phyloP scores from a whole-genome alignment of 2,113 vertebrate species.

The Eudyptes chrysolophus region DNA sequence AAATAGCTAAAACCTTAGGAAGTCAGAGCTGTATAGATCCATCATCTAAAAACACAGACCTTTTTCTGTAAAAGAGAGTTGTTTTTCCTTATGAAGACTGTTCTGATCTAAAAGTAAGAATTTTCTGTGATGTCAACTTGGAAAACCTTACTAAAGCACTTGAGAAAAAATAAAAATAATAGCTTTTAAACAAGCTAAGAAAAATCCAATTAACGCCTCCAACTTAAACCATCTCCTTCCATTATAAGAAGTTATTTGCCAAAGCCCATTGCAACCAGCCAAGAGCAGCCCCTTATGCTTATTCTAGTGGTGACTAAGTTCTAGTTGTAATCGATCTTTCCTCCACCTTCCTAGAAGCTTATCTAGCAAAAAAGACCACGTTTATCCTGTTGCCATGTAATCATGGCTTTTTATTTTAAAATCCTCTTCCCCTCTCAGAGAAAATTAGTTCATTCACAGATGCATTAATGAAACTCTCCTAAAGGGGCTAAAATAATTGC shows the following conservation, averaged over 20 bases:
- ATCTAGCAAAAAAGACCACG: background rate
- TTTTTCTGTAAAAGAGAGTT: background rate
- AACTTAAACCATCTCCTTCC: background rate
- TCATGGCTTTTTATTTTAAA: background rate
- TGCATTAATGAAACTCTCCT: background rate
- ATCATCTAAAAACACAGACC: background rate
- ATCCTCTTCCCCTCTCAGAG: background rate
- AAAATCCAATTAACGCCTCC: background rate
- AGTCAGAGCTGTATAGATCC: background rate
- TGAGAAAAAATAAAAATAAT: background rate
- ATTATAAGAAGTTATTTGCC: background rate
- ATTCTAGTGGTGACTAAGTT: background rate
- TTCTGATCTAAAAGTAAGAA: background rate
- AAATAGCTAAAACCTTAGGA: background rate
- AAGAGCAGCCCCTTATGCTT: background rate
- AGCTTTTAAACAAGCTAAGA: background rate
- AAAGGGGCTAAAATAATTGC: background rate
- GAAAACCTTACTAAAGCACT: background rate
- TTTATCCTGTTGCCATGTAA: background rate
- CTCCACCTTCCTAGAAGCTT: background rate
- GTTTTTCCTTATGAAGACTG: background rate
- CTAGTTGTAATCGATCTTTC: background rate
- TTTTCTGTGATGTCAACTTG: background rate
- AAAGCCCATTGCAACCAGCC: background rate
- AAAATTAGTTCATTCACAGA: background rate